A percentile compares a stretch with the other conserved stretches of the same genome.
These are phyloP conservation scores for Typhlichthys subterraneus DNA, from an alignment of 2,797 vertebrate species.

Conservation along the genomic window DNA sequence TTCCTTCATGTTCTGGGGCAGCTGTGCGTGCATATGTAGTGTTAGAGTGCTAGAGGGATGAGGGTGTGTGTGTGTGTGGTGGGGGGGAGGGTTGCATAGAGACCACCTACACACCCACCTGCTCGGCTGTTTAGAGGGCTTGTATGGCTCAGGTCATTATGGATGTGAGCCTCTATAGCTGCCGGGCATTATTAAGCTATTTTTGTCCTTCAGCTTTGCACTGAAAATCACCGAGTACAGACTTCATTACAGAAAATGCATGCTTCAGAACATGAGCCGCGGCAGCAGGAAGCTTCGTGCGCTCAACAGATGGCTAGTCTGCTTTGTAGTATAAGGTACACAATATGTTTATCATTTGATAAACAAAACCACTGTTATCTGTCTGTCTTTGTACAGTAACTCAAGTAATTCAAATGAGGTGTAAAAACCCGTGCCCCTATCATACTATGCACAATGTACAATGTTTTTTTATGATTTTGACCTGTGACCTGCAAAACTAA, in stretches of 20 bases:
- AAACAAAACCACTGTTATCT: constrained; percentile 1
- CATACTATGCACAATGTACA: too few relatives aligned
- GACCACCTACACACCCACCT: constrained; percentile 79
- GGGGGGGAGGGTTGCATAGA: constrained; percentile 30
- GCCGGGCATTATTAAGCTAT: constrained; percentile 71
- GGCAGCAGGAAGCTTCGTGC: constrained; percentile 46
- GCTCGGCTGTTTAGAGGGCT: constrained; percentile 69
- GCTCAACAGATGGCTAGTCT: constrained; percentile 12
- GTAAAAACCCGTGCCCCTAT: neutral
- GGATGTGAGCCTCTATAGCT: constrained; percentile 62
- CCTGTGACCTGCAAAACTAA: too few relatives aligned
- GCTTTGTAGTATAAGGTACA: neutral
- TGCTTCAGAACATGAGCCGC: constrained; percentile 44
- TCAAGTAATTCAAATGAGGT: neutral
- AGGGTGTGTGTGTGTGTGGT: neutral
- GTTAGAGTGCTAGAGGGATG: constrained; percentile 52
- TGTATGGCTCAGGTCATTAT: constrained; percentile 70
- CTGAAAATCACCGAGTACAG: constrained; percentile 51
- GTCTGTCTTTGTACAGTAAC: neutral
- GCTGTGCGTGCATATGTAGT: constrained; percentile 47
- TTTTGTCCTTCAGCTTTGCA: constrained; percentile 68
- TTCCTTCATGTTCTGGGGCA: constrained; percentile 17
- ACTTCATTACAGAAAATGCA: constrained; percentile 55
- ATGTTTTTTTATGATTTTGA: too few relatives aligned
- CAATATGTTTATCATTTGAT: constrained; percentile 1